Evolutionary conservation across 2,888 invertebrate species (phyloP).

Genomic region (Polyploca ridens): DNA sequence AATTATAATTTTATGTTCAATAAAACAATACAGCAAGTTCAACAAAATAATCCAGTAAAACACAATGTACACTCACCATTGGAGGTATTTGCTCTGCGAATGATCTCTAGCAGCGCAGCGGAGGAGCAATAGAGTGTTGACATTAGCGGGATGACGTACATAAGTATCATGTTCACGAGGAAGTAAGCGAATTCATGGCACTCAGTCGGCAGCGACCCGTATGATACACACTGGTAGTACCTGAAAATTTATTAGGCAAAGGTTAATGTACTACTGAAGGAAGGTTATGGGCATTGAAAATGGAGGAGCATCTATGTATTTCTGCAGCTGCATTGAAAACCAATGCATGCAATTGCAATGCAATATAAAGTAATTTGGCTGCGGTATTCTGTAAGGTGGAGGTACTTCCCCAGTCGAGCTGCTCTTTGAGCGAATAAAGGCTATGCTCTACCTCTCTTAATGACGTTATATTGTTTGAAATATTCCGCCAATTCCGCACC

Average conservation of each 20-base stretch:
- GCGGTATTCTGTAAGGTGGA: too few species aligned
- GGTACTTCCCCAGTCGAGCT: too few species aligned
- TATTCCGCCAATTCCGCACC: too few species aligned
- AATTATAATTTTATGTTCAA: too few species aligned
- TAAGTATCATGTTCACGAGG: conserved; percentile 92
- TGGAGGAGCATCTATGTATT: not conserved
- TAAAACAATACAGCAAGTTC: too few species aligned
- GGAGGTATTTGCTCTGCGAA: conserved; percentile 87
- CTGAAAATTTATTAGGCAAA: conserved; percentile 43
- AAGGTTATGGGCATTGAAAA: not conserved
- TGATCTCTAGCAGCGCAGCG: conserved; percentile 94
- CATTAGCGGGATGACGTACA: conserved; percentile 93
- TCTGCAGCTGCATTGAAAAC: too few species aligned
- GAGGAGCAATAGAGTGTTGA: conserved; percentile 95
- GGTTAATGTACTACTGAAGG: not conserved
- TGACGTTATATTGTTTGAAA: too few species aligned
- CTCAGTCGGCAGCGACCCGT: conserved; percentile 89
- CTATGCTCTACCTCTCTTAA: too few species aligned
- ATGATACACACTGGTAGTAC: conserved; percentile 96
- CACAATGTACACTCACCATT: conserved; percentile 76
- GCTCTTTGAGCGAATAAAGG: too few species aligned
- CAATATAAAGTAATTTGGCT: too few species aligned
- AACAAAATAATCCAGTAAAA: too few species aligned
- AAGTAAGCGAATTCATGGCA: conserved; percentile 92
- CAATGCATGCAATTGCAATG: too few species aligned